Conservation (phyloP, 2,797 vertebrate species). For the Oophaga sylvatica region DNA sequence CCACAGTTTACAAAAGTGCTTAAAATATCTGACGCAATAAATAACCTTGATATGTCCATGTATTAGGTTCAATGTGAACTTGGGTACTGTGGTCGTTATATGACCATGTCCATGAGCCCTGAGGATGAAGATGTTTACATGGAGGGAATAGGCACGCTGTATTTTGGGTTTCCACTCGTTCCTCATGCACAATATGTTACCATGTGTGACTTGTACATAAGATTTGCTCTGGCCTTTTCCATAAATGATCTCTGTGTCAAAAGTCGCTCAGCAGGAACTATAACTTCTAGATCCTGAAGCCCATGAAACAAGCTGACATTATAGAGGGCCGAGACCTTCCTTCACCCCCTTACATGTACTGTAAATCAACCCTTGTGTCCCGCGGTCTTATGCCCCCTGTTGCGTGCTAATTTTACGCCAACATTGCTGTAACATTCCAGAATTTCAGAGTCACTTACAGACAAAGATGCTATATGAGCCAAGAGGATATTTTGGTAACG, state of each 20-base stretch:
- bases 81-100: too few species aligned
- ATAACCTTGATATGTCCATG: too few species aligned
- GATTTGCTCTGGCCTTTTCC: too few species aligned
- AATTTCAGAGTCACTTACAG: constrained; percentile 4
- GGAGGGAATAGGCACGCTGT: too few species aligned
- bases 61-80: too few species aligned
- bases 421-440: constrained; percentile 33
- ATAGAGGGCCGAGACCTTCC: background rate
- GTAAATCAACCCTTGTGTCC: constrained; percentile 18
- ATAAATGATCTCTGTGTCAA: background rate
- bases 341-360: background rate
- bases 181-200: too few species aligned
- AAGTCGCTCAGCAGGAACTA: background rate
- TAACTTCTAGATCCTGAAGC: background rate
- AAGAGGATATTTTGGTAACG: background rate
- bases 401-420: constrained; percentile 7
- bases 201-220: too few species aligned
- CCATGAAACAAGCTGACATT: background rate
- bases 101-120: too few species aligned
- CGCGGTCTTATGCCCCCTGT: background rate
- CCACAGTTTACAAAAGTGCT: too few species aligned
- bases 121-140: too few species aligned
- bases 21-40: too few species aligned
- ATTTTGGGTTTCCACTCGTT: too few species aligned
- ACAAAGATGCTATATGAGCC: constrained; percentile 24